Evolutionary conservation across 2,888 invertebrate species (phyloP).

Genomic region (Mythimna vitellina): DNA sequence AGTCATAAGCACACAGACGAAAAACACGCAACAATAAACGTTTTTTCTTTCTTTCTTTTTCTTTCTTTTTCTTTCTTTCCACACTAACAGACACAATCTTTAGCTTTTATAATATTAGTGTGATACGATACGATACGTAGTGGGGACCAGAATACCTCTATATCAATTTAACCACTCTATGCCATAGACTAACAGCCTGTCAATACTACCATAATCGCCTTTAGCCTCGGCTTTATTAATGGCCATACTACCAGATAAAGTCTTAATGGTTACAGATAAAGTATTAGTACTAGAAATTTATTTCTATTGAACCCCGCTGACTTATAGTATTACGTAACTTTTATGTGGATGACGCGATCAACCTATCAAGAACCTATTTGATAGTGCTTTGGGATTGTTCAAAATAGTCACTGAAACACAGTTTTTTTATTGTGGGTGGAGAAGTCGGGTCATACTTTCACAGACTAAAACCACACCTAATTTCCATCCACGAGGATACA

Average conservation of each 20-base stretch:
- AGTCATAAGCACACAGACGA: too few relatives aligned
- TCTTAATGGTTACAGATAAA: conserved; percentile 27
- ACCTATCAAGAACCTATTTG: conserved; percentile 2
- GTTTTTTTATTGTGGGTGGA: too few relatives aligned
- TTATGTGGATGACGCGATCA: conserved; percentile 4
- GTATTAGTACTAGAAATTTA: conserved; percentile 19
- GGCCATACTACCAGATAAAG: conserved; percentile 38
- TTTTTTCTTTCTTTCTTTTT: too few relatives aligned
- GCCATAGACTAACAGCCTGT: conserved; percentile 41
- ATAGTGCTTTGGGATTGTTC: background rate
- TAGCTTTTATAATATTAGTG: too few relatives aligned
- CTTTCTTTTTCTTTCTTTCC: too few relatives aligned
- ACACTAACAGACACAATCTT: too few relatives aligned
- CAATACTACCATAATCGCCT: conserved; percentile 43
- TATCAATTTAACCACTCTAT: conserved; percentile 7
- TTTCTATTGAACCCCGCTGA: conserved; percentile 26
- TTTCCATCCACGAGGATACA: too few relatives aligned
- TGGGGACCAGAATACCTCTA: background rate
- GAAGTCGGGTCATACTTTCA: too few relatives aligned
- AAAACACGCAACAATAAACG: too few relatives aligned
- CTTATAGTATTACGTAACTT: conserved; percentile 15
- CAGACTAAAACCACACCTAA: too few relatives aligned
- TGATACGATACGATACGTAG: background rate
- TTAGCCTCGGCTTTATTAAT: conserved; percentile 42
- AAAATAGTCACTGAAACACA: too few relatives aligned